Base-by-base conservation (phyloP, 2,888 invertebrate genomes). In the Philhelius pedissequus region DNA sequence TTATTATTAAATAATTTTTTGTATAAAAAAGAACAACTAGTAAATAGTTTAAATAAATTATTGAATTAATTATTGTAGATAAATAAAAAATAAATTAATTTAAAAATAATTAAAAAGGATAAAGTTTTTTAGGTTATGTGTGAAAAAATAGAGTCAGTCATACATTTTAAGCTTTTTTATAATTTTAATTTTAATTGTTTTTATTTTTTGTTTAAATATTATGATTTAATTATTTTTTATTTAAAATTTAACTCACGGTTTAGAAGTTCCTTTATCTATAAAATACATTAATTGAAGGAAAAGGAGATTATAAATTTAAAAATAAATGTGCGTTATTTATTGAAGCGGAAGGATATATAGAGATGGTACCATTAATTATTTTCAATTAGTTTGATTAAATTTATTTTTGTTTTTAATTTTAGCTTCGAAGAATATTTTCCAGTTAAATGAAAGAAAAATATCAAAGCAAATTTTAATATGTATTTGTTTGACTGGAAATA, bases 1-100 rank as follows among this genome's bases (percentile, higher is more conserved):
- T 77, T 77, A 73, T 43, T 68, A 78, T 69, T 77, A 78, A 83
- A 74, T 20, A 45, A 56, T 83, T 78, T 78, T 83, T 83, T 83
- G 83, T 83, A 83, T 78, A 78, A 18, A 52, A 52, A 30, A 56
- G n/a, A n/a, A n/a, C n/a, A 48, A 78, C 50, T 83, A 83, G 70
- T 30, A 20, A 66, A 66, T 80, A 83, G 60, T 73, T 56, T 20
- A 43, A 40, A 69, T 20, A 43, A 40, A 69, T 43, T 43, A 50
- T 27, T 18, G 27, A 50, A 62, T 32, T 27, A 54, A 52, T 64
- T 48, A 48, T 45, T 78, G 73, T 83, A 83, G 77, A 73, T 78
- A 78, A 82, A 71, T 50, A 48, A 48, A 40, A 22, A 15, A n/a
- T 6, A 30, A 8, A 32, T 1, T n/a, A n/a, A n/a, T n/a, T n/a